Evolutionary conservation across 2,797 vertebrate genomes (phyloP), one percentile per base, ranked within the genome.

Genomic region (Streptopelia turtur): DNA sequence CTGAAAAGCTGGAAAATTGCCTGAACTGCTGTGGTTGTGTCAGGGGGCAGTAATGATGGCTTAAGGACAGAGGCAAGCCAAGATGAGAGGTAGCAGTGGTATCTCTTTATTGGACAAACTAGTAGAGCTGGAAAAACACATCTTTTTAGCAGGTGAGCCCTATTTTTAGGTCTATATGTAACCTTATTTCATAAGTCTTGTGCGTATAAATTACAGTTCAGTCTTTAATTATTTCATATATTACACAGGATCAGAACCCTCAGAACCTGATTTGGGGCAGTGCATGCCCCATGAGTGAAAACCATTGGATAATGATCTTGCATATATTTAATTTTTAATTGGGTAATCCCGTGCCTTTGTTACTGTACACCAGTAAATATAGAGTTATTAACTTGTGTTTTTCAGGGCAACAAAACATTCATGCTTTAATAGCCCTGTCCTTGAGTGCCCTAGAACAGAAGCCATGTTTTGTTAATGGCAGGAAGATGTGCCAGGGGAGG

Each of bases 121-220:
- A 47, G 65, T 6, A 43, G 50, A 65, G 16, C 56, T 63, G 60
- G 39, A 77, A 90, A 81, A 75, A 11, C 45, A 37, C 11, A 41
- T 56, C 60, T 64, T 77, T 77, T 82, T 37, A 71, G 53, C 12
- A 33, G 41, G 23, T 8, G 21, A 90, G 47, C 33, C 13, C 33
- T 81, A 56, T 75, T 65, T 88, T 88, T 70, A 69, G 31, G 22
- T 59, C 65, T 52, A 0, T n/a, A 8, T 2, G 23, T 63, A 56
- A 22, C 72, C 91, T 83, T 56, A 68, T 64, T 94, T 93, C 66
- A 76, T 37, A 69, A 81, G 35, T 59, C 55, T 33, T 49, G 16
- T 23, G 50, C 12, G 14, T 30, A 71, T 22, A 49, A 71, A 53
- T 76, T 33, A 43, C 49, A 72, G 57, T 21, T 89, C 8, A 33